phyloP scores from a whole-genome alignment of 1,140 invertebrate species.

The Anastatus disparis region DNA sequence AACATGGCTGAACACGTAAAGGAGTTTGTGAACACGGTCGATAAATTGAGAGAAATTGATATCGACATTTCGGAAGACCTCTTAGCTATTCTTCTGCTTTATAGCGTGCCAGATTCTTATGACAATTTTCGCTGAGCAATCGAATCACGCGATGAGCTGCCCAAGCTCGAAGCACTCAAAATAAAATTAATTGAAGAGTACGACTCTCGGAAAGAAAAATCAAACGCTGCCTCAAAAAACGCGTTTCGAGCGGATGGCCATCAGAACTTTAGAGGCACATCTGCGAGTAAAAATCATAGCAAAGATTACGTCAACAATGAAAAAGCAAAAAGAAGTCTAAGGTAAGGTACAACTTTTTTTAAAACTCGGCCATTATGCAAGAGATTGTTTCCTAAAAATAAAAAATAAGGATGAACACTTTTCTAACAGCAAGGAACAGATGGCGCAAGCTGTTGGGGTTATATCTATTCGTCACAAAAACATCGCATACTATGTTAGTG shows the following conservation, averaged over 20 bases:
- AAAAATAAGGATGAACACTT: not conserved
- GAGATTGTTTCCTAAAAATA: not conserved
- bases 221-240: not conserved
- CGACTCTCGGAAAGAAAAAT: not conserved
- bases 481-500: too few relatives aligned
- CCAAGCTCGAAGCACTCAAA: conserved; percentile 5
- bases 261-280: not conserved
- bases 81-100: not conserved
- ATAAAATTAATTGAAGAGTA: conserved; percentile 2
- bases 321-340: not conserved
- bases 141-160: conserved; percentile 7
- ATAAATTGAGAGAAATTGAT: not conserved
- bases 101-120: not conserved
- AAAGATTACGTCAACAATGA: not conserved
- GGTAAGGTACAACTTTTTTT: too few relatives aligned
- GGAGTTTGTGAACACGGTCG: not conserved
- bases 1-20: not conserved
- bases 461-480: too few relatives aligned
- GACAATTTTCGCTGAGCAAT: conserved; percentile 7
- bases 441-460: too few relatives aligned
- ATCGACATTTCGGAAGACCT: not conserved
- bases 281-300: not conserved
- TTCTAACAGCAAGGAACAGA: not conserved
- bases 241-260: not conserved
- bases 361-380: not conserved